These are phyloP conservation scores for Ailuropoda melanoleuca DNA, from an alignment of 2,113 vertebrate species.

Conservation along the genomic window DNA sequence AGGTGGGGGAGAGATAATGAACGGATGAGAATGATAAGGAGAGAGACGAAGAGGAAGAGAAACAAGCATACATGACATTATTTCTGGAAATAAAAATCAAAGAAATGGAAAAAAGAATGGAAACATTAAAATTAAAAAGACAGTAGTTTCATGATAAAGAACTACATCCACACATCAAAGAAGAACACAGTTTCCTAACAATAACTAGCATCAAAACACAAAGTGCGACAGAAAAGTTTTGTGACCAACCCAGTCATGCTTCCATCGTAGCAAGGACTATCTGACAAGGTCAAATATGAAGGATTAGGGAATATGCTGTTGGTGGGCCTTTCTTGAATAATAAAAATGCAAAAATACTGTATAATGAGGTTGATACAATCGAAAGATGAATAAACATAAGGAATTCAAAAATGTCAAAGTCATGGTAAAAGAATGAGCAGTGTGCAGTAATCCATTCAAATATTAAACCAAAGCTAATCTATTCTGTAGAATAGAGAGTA, in stretches of 20 bases:
- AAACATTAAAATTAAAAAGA: not conserved
- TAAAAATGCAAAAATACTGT: not conserved
- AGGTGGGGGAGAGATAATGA: no score
- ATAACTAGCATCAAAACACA: not conserved
- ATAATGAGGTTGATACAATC: not conserved
- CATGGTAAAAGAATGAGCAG: not conserved
- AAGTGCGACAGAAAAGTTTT: not conserved
- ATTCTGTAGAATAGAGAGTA: not conserved
- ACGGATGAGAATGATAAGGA: not conserved
- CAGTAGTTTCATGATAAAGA: not conserved
- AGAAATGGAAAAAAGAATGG: not conserved
- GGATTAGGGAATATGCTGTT: not conserved
- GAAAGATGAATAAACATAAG: not conserved
- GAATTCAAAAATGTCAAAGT: not conserved
- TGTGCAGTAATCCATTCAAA: not conserved
- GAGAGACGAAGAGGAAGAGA: not conserved
- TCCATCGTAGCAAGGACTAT: not conserved
- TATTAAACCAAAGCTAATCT: not conserved
- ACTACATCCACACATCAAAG: not conserved
- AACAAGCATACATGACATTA: not conserved
- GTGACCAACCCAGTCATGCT: not conserved
- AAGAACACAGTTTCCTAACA: not conserved
- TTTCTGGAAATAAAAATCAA: not conserved
- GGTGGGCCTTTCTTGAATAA: not conserved
- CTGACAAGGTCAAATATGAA: not conserved